Base-by-base conservation (phyloP, 1,140 invertebrate genomes). In the Mercenaria mercenaria region DNA sequence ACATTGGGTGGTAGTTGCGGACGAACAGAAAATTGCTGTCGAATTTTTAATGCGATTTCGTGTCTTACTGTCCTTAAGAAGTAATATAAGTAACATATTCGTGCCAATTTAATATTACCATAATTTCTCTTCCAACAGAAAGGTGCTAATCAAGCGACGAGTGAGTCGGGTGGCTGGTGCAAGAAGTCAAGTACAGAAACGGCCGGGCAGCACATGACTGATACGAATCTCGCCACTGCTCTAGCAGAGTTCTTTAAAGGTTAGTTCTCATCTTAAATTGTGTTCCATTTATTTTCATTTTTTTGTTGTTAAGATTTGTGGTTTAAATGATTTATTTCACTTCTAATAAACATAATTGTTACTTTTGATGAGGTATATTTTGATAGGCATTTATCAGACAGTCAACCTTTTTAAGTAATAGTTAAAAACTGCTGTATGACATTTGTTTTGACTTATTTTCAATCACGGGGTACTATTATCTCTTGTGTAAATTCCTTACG, bases 241-340 rank as follows among this genome's bases (percentile, higher is more conserved):
- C 47, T 89, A 23, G 29, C 61, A 43, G 34, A 61, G 4, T 76
- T 89, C 67, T 85, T 91, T 43, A 56, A 89, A 79, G 85, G 85
- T 77, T 43, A 10, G 41, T 43, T 37, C 41, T 74, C 10, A 13
- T 20, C 39, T 41, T 10, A 74, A 74, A 43, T 10, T 13, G 26
- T 34, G 34, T 6, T 34, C 3, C 6, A 6, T 32, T 6, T 32
- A 67, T 1, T 34, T 67, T 67, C 10, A 34, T 34, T 67, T n/a
- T 8, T n/a, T 61, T 6, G 20, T 6, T 11, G 56, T 61, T n/a
- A 23, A 61, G 6, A 8, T 10, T 61, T 8, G 26, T 61, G 4
- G 23, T 61, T 23, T 6, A n/a, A 61, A n/a, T 61, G 23, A 11
- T 61, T 23, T n/a, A n/a, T n/a, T 11, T n/a, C 20, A 61, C 20